A percentile compares a stretch with the other conserved stretches of the same genome.
These are phyloP conservation scores for Pelvicachromis taeniatus DNA, from an alignment of 2,113 vertebrate species.

Conservation along the genomic window DNA sequence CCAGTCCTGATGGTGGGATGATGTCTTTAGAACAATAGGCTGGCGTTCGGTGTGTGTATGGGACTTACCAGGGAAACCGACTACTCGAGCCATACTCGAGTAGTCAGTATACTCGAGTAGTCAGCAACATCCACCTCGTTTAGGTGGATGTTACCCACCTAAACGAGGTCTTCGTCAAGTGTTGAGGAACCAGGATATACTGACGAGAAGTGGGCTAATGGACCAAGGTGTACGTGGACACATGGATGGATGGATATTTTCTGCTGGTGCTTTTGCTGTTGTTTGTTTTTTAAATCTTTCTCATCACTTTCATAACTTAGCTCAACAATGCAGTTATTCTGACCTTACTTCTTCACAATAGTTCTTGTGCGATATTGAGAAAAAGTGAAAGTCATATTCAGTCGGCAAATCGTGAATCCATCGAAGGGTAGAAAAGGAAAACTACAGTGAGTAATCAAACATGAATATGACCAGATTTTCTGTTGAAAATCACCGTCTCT, in stretches of 20 bases:
- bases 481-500: background rate
- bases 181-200: background rate
- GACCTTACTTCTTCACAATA: background rate
- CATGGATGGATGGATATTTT: background rate
- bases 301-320: background rate
- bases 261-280: background rate
- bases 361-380: background rate
- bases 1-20: background rate
- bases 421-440: background rate
- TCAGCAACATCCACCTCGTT: too few relatives aligned
- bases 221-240: background rate
- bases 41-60: background rate
- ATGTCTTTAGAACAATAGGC: background rate
- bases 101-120: too few relatives aligned
- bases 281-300: background rate
- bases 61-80: background rate
- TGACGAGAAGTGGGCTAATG: accelerated
- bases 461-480: background rate
- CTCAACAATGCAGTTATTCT: background rate
- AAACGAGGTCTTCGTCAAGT: background rate
- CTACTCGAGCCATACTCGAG: background rate
- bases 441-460: background rate
- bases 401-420: background rate
- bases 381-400: background rate
- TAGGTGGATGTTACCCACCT: background rate